Base-by-base conservation (phyloP, 2,797 vertebrate species). In the Adrianichthys oophorus region DNA sequence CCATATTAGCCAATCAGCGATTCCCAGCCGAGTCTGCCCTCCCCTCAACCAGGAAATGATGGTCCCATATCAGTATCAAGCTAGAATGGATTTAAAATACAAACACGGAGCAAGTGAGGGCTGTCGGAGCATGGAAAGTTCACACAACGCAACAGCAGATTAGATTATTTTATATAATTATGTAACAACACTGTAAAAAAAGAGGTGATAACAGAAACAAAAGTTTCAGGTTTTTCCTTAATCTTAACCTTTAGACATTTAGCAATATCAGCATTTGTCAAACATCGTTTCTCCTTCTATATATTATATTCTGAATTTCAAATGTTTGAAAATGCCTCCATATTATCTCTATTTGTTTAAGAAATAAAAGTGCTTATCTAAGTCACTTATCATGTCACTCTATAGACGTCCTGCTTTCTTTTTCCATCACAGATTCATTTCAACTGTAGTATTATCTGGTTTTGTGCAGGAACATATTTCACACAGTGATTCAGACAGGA, bases 1-100 rank as follows among this genome's bases (percentile, higher is more conserved):
- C 13, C 29, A 0, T 1, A 15, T 16, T 10, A 1, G 49, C 76
- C 70, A 87, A 83, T 85, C 5, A 4, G 1, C n/a, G 52, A 66
- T 62, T 66, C 65, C 52, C 65, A 54, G 37, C 24, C 0, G 8
- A 7, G 50, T 4, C 44, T 3, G 4, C n/a, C 7, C 7, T 18
- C 44, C 2, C 19, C 4, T 4, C 15, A 52, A 4, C 18, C 14
- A 15, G 48, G 62, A 71, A 74, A 55, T 48, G 32, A 37, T 37
- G 17, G 52, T 2, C 41, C 44, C n/a, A 1, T 37, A 48, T 5
- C 7, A 45, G 7, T 15, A 2, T 52, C 45, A 53, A 46, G 50
- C 62, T 41, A 64, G 0, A 59, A 54, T 70, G 70, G 62, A 7
- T 45, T 3, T 54, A 4, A 2, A 42, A 41, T n/a, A 12, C 18